A percentile compares a stretch with the other conserved stretches of the same genome.
These are phyloP conservation scores for Isoperla grammatica DNA, from an alignment of 2,888 invertebrate species.

Conservation along the genomic window DNA sequence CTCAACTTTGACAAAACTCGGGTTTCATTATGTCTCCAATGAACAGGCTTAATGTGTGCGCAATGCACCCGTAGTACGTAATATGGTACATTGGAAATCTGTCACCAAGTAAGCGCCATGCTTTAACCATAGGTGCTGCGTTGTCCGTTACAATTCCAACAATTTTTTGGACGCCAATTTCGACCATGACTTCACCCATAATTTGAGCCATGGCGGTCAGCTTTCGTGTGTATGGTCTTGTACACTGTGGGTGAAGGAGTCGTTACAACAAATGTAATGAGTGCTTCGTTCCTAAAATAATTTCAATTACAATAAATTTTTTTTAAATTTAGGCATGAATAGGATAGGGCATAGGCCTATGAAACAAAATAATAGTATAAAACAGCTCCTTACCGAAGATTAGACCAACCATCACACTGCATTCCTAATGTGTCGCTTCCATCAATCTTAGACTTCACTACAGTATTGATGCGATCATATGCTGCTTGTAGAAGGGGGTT, in stretches of 20 bases:
- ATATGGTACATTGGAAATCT: constrained; percentile 27
- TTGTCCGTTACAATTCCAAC: constrained; percentile 29
- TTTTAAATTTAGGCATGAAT: background rate
- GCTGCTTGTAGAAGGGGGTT: background rate
- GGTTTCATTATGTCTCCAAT: constrained; percentile 32
- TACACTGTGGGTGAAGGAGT: constrained; percentile 35
- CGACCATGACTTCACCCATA: constrained; percentile 22
- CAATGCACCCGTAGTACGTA: constrained; percentile 23
- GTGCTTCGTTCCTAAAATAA: constrained; percentile 31
- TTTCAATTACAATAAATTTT: background rate
- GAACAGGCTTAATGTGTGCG: constrained; percentile 35
- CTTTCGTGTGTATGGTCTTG: constrained; percentile 31
- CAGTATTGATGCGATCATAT: background rate
- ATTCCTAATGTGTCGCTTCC: background rate
- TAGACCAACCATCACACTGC: background rate
- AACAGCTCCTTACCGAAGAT: background rate
- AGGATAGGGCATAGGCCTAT: background rate
- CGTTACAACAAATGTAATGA: constrained; percentile 35
- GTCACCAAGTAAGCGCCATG: constrained; percentile 32
- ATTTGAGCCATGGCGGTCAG: constrained; percentile 29
- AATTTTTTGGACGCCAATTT: background rate
- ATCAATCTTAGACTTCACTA: background rate
- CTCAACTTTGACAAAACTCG: constrained; percentile 26
- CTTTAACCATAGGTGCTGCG: constrained; percentile 33
- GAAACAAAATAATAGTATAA: background rate